Conservation (phyloP, 2,797 vertebrate species). For the Picus viridis region DNA sequence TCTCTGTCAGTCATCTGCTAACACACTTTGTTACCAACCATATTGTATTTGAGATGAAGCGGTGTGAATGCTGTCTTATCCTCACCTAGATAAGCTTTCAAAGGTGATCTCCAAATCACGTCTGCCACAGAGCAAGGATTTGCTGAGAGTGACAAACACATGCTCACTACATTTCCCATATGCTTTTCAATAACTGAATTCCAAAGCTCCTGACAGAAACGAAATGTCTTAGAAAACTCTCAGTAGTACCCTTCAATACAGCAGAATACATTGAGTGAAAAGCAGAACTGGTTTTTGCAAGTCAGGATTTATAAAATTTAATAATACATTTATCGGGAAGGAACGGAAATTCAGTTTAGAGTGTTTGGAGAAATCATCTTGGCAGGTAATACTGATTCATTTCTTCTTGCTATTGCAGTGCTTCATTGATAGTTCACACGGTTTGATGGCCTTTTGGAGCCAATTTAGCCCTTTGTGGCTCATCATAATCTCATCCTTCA, state of each 20-base stretch:
- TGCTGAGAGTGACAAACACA: conserved; percentile 68
- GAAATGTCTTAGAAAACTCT: background rate
- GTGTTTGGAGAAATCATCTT: conserved; percentile 14
- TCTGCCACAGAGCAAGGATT: conserved; percentile 67
- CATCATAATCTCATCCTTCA: conserved; percentile 61
- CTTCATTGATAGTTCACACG: background rate
- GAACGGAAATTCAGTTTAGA: background rate
- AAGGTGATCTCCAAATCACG: conserved; percentile 69
- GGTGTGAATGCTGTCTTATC: conserved; percentile 62
- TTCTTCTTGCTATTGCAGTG: background rate
- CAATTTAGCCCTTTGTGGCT: conserved; percentile 51
- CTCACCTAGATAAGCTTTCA: conserved; percentile 71
- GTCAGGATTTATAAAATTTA: conserved; percentile 65
- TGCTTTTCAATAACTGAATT: conserved; percentile 52
- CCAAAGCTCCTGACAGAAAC: conserved; percentile 9
- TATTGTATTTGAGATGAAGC: conserved; percentile 45
- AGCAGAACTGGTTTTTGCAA: conserved; percentile 46
- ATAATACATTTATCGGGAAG: conserved; percentile 36
- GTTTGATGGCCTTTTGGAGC: conserved; percentile 57
- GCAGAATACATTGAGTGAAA: background rate
- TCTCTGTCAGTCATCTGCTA: conserved; percentile 46
- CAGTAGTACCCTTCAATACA: conserved; percentile 22
- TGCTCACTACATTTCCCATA: conserved; percentile 11
- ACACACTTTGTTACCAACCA: conserved; percentile 52
- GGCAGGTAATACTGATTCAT: conserved; percentile 19